Evolutionary conservation across 2,797 vertebrate species (phyloP).

Genomic region (Rhinella marina): DNA sequence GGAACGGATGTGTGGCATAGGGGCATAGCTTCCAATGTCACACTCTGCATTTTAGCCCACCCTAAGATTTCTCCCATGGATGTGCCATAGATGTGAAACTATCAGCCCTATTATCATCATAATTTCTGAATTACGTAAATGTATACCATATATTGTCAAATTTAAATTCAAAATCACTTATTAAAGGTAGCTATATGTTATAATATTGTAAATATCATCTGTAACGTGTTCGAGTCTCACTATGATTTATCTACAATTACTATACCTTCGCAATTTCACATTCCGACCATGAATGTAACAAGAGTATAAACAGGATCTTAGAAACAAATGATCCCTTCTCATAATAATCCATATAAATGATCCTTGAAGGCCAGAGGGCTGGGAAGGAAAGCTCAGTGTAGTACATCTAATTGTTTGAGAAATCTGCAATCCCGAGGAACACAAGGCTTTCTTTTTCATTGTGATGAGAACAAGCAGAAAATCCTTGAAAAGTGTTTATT

Average conservation of each 20-base stretch:
- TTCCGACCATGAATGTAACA: not conserved
- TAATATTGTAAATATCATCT: too few species aligned
- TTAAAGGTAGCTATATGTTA: too few species aligned
- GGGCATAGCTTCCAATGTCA: too few species aligned
- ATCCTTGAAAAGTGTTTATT: conserved; percentile 51
- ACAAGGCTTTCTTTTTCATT: conserved; percentile 45
- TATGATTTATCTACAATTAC: not conserved
- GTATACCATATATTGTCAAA: too few species aligned
- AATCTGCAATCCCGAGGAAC: conserved; percentile 67
- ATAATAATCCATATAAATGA: conserved; percentile 64
- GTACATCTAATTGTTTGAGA: conserved; percentile 67
- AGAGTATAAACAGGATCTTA: conserved; percentile 20
- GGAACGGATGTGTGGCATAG: too few species aligned
- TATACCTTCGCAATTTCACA: not conserved
- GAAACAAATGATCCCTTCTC: conserved; percentile 29
- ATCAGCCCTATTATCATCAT: too few species aligned
- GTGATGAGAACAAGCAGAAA: conserved; percentile 35
- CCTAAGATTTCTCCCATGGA: too few species aligned
- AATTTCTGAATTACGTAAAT: too few species aligned
- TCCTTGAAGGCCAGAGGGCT: conserved; percentile 68
- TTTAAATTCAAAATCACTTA: too few species aligned
- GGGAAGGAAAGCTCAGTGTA: conserved; percentile 65
- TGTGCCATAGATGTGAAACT: too few species aligned
- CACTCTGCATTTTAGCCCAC: too few species aligned
- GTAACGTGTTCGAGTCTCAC: not conserved